Evolutionary conservation across 2,888 invertebrate genomes (phyloP), one percentile per base, ranked within the genome.

Genomic region (Amphiduros pacificus): DNA sequence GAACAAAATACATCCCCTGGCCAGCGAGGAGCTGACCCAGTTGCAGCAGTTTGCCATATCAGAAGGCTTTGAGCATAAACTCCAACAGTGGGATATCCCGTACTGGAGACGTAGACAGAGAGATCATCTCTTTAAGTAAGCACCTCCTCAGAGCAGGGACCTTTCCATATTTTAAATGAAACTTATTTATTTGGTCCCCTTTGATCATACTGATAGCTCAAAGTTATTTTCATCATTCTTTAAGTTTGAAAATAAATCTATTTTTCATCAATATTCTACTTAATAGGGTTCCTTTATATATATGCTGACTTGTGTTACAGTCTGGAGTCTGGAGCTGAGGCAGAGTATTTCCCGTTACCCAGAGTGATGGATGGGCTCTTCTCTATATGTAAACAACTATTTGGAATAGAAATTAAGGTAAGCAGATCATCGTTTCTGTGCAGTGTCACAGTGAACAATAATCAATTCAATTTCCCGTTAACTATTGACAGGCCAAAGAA

Each of bases 41-140:
- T 80, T 96, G 56, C 88, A 89, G 73, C 83, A 87, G 49, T 96
- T 91, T 84, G 92, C 92, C 4, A 78, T 82, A 0, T 87, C 89
- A 56, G 85, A 88, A 74, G 93, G 93, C 0, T 91, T 91, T 73
- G 84, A 87, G 49, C 86, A 86, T 6, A 71, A 79, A 9, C 80
- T 94, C 26, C 88, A 91, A 71, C 84, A 88, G 53, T 95, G 91
- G 89, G 97, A 97, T 82, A 85, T 96, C 51, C 87, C 90, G 1
- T 97, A 90, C 78, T 97, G 93, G 92, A 87, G 89, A 72, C 86
- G 91, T 69, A 90, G 91, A 78, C 91, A 93, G 69, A 86, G 87
- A 68, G 65, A 75, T 17, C 71, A 73, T 0, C 77, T 90, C 11
- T 90, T 51, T 32, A 63, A 57, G 67, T 68, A 55, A n/a, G 63